Evolutionary conservation across 92 coral and sea anemone genomes (phyloP).

Genomic region (Anthopleura xanthogrammica): DNA sequence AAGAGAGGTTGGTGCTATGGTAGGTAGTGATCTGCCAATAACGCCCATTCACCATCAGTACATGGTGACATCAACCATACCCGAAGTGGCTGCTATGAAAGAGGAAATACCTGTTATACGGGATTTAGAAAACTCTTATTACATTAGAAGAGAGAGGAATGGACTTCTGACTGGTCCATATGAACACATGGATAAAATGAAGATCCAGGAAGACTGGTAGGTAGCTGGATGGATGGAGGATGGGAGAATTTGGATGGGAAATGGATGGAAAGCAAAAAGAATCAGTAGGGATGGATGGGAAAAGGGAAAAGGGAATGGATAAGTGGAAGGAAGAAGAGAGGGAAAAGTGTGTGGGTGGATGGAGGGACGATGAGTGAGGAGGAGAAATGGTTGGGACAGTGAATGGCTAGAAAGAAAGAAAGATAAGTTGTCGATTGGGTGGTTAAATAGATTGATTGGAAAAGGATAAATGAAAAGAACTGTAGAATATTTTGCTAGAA

Average conservation of each 20-base stretch:
- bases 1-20: constrained; percentile 93
- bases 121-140: constrained; percentile 91
- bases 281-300: no score
- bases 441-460: neutral
- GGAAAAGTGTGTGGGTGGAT: no score
- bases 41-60: constrained; percentile 94
- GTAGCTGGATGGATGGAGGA: neutral
- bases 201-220: constrained; percentile 89
- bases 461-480: no score
- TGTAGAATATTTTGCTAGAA: no score
- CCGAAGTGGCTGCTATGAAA: constrained; percentile 85
- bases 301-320: no score
- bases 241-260: no score
- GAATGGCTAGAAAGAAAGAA: neutral
- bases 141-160: constrained; percentile 81
- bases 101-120: constrained; percentile 84
- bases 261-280: no score
- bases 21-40: constrained; percentile 79
- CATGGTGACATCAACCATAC: constrained; percentile 82
- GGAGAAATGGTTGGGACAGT: neutral
- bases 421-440: neutral
- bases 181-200: constrained; percentile 85
- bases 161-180: constrained; percentile 92
- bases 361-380: neutral
- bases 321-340: no score